A percentile compares a stretch with the other conserved stretches of the same genome.
These are phyloP conservation scores for Mirza zaza DNA, from an alignment of 2,113 vertebrate species.

Conservation along the genomic window DNA sequence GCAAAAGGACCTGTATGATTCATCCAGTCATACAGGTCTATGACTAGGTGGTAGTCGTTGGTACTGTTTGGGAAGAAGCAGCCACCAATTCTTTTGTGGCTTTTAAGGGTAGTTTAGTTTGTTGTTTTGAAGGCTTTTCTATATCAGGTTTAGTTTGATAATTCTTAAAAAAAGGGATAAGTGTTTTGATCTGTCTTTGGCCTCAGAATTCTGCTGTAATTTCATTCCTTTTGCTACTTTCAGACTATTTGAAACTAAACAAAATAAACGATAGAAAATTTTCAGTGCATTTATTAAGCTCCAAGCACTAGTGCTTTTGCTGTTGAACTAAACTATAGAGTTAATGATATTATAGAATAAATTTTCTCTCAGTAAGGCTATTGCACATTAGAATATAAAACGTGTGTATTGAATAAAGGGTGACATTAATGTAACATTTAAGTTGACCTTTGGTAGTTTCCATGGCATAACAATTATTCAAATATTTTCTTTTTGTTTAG, in stretches of 20 bases:
- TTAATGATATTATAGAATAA: neutral
- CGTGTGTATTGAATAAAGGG: neutral
- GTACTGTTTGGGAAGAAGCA: neutral
- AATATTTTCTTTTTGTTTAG: slow-evolving; percentile 78
- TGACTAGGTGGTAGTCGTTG: neutral
- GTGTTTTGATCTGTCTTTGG: slow-evolving; percentile 34
- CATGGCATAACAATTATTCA: neutral
- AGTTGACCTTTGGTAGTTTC: slow-evolving; percentile 1
- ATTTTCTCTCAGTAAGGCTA: neutral
- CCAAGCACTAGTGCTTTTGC: neutral
- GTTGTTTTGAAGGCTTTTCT: slow-evolving; percentile 4
- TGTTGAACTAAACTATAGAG: neutral
- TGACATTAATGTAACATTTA: neutral
- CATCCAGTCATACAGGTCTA: neutral
- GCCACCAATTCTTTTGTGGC: neutral
- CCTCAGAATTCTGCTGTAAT: neutral
- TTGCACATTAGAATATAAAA: neutral
- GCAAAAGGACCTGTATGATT: neutral
- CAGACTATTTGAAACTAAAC: neutral
- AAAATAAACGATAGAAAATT: neutral
- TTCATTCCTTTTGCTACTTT: slow-evolving; percentile 28
- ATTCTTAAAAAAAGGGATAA: neutral
- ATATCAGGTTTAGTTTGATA: neutral
- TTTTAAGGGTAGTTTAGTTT: neutral
- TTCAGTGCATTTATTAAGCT: slow-evolving; percentile 15